Conservation (phyloP, 2,113 vertebrate genomes). For the Passerina amoena region DNA sequence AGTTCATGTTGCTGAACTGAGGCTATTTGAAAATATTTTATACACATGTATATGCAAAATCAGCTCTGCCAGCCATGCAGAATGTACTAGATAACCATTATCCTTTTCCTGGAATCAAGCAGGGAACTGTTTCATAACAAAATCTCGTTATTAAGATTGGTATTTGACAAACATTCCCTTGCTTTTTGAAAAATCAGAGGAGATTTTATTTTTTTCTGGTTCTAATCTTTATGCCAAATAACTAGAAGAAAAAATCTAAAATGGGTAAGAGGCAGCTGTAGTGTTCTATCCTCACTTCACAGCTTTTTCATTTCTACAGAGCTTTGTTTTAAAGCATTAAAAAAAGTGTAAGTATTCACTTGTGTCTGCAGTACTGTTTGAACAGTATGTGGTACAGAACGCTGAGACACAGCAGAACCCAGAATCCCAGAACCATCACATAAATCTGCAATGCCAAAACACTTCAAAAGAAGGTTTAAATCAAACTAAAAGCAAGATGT, state of each 20-base stretch:
- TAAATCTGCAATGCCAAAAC: slow-evolving; percentile 14
- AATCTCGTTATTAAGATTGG: slow-evolving; percentile 19
- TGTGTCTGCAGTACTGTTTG: background rate
- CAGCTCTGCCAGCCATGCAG: background rate
- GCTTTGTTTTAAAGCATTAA: background rate
- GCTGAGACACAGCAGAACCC: slow-evolving; percentile 8
- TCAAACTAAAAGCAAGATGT: slow-evolving; percentile 12
- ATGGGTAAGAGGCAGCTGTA: background rate
- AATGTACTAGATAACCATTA: slow-evolving; percentile 24
- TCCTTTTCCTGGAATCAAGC: slow-evolving; percentile 34
- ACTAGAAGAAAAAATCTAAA: slow-evolving; percentile 31
- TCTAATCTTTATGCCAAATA: slow-evolving; percentile 13
- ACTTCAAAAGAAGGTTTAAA: background rate
- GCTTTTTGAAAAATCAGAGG: slow-evolving; percentile 19
- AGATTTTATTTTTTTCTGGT: background rate
- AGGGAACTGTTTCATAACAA: slow-evolving; percentile 26
- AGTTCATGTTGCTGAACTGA: background rate
- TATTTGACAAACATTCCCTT: slow-evolving; percentile 39
- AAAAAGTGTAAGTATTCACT: background rate
- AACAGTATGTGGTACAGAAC: slow-evolving; percentile 5
- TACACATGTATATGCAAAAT: background rate
- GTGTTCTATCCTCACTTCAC: background rate
- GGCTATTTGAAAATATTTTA: background rate
- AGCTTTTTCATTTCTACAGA: background rate
- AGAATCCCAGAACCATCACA: background rate